A percentile compares a stretch with the other conserved stretches of the same genome.
These are phyloP conservation scores for Phalloptychus januarius DNA, from an alignment of 2,797 vertebrate species.

Conservation along the genomic window DNA sequence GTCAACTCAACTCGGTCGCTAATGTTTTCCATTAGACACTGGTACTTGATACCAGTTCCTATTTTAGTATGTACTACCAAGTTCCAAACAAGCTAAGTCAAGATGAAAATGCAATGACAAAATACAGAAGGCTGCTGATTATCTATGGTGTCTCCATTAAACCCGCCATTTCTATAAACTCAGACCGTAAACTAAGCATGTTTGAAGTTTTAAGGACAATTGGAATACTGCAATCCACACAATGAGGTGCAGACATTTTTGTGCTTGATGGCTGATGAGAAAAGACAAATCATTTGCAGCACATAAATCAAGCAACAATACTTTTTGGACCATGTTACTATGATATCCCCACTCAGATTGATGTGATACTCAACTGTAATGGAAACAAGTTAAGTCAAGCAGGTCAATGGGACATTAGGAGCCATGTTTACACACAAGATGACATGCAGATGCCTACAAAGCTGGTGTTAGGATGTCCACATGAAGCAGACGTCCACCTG, in stretches of 20 bases:
- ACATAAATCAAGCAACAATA: neutral
- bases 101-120: neutral
- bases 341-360: neutral
- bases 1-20: no score
- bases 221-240: neutral
- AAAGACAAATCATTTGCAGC: neutral
- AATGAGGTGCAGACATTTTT: neutral
- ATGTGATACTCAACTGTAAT: neutral
- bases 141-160: neutral
- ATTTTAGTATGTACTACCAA: neutral
- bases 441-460: neutral
- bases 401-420: neutral
- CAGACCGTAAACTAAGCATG: neutral
- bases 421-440: neutral
- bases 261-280: neutral
- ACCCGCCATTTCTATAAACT: neutral
- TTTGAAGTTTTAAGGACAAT: neutral
- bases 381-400: neutral
- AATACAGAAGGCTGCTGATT: neutral
- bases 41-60: neutral
- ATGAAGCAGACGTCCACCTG: neutral
- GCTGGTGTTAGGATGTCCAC: neutral
- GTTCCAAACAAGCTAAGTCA: neutral
- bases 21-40: neutral
- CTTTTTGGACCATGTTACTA: neutral